phyloP scores from a whole-genome alignment of 2,797 vertebrate genomes.

The Hydrolagus colliei region DNA sequence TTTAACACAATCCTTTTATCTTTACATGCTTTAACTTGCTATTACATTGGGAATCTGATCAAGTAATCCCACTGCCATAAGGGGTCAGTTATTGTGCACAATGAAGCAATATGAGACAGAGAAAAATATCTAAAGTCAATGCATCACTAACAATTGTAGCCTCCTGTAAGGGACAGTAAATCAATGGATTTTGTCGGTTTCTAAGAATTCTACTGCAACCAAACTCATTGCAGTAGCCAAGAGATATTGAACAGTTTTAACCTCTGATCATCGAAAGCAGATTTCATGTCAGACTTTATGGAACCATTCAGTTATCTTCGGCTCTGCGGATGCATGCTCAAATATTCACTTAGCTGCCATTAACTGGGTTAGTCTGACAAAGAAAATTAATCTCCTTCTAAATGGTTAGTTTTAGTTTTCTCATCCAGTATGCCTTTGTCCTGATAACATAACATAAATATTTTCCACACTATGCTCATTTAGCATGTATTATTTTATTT shows the following conservation, averaged over 20 bases:
- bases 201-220: neutral
- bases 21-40: neutral
- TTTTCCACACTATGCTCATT: no score
- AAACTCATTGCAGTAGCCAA: neutral
- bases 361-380: no score
- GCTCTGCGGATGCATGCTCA: neutral
- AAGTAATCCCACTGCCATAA: neutral
- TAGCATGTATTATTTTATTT: no score
- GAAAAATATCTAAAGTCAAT: conserved; percentile 40
- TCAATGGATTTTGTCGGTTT: conserved; percentile 46
- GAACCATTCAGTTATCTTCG: neutral
- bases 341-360: neutral
- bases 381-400: no score
- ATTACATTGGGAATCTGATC: neutral
- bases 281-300: no score
- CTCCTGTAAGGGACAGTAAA: conserved; percentile 52
- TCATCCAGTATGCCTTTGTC: no score
- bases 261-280: neutral
- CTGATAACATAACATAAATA: no score
- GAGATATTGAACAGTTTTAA: neutral
- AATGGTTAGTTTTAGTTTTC: no score
- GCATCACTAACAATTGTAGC: conserved; percentile 53
- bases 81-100: neutral
- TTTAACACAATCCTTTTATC: conserved; percentile 3
- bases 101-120: neutral